These are phyloP conservation scores for Agonopterix heracliana DNA, from an alignment of 2,888 invertebrate species.

Conservation along the genomic window DNA sequence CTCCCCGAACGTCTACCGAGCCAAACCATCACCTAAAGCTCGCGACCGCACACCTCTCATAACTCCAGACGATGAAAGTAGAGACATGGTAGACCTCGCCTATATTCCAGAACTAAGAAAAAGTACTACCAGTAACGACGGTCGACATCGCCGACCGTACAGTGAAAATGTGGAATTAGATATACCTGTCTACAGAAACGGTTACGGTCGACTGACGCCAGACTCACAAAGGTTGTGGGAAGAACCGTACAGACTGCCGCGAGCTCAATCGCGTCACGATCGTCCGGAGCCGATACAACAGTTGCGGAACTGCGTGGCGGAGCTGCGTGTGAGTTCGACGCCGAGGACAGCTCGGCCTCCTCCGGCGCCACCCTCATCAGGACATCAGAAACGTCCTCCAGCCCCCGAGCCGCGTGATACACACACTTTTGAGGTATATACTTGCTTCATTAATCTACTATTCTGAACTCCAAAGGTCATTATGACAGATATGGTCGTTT, in stretches of 20 bases:
- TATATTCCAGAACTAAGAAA: conserved; percentile 54
- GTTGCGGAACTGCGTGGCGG: conserved; percentile 56
- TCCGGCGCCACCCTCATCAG: conserved; percentile 44
- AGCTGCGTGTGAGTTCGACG: conserved; percentile 60
- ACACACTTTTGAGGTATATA: conserved; percentile 59
- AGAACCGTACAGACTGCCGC: conserved; percentile 61
- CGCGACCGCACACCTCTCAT: conserved; percentile 53
- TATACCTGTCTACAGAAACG: conserved; percentile 50
- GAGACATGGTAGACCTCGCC: conserved; percentile 57
- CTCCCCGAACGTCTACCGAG: conserved; percentile 64
- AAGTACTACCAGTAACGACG: conserved; percentile 34
- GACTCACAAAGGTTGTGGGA: conserved; percentile 61
- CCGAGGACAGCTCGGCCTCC: conserved; percentile 59
- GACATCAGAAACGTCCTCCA: conserved; percentile 47
- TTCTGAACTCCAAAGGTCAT: no score
- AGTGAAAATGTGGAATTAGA: conserved; percentile 68
- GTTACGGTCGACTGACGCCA: conserved; percentile 48
- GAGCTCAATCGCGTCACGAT: conserved; percentile 45
- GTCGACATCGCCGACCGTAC: conserved; percentile 55
- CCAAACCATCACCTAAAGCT: conserved; percentile 37
- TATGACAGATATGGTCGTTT: no score
- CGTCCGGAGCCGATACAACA: conserved; percentile 60
- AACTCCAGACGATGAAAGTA: conserved; percentile 54
- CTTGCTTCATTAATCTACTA: background rate
- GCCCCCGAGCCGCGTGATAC: conserved; percentile 65